These are phyloP conservation scores for Amazona guildingii DNA, from an alignment of 2,113 vertebrate genomes.

Conservation along the genomic window DNA sequence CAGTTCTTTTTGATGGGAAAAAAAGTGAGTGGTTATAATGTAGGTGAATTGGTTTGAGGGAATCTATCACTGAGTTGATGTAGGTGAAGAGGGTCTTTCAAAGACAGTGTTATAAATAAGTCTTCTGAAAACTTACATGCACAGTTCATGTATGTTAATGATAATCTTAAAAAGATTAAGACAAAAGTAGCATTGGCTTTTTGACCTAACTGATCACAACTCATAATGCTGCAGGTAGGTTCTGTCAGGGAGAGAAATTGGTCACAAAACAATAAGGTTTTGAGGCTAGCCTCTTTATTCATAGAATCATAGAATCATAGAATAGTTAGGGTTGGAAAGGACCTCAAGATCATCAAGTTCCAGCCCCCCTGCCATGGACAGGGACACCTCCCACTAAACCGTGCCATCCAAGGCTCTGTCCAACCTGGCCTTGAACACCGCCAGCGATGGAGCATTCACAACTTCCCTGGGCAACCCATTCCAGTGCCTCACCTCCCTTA, in stretches of 20 bases:
- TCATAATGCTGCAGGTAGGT: background rate
- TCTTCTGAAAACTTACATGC: background rate
- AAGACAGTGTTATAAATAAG: background rate
- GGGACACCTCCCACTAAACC: no score
- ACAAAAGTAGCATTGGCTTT: background rate
- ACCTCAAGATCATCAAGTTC: no score
- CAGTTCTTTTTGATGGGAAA: background rate
- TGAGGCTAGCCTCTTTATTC: background rate
- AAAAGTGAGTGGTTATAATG: background rate
- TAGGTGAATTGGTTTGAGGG: background rate
- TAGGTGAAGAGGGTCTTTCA: background rate
- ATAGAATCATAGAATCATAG: background rate
- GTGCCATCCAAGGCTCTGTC: no score
- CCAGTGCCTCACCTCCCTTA: no score
- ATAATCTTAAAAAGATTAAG: background rate
- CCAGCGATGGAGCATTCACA: no score
- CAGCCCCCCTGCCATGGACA: no score
- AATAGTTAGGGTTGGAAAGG: no score
- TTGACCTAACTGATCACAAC: background rate
- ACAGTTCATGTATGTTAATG: background rate
- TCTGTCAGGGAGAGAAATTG: background rate
- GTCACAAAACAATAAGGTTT: background rate
- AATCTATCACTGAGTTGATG: background rate
- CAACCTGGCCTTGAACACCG: no score
- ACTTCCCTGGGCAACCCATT: no score